phyloP scores from a whole-genome alignment of 1,140 invertebrate genomes.

The Saccostrea cuccullata region DNA sequence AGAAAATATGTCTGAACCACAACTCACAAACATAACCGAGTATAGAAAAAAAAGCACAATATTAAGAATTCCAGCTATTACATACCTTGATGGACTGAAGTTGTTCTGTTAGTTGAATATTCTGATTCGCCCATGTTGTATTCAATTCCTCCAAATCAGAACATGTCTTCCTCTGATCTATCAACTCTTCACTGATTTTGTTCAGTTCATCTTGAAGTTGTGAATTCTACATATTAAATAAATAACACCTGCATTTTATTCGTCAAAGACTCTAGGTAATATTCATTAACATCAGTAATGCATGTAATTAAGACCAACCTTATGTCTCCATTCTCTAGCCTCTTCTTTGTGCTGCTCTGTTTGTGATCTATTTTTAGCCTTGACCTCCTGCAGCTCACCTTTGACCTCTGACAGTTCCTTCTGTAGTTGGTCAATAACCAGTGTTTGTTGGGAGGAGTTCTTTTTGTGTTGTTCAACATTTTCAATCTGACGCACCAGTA shows the following conservation, averaged over 20 bases:
- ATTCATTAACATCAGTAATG: background rate
- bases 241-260: background rate
- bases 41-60: too few species aligned
- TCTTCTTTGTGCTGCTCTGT: background rate
- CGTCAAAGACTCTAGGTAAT: background rate
- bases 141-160: slow-evolving; percentile 48
- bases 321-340: slow-evolving; percentile 5
- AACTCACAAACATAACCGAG: background rate
- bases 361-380: slow-evolving; percentile 20
- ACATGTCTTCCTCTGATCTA: background rate
- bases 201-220: background rate
- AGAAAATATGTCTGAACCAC: background rate
- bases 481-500: background rate
- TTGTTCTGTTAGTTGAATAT: slow-evolving; percentile 40
- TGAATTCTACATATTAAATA: slow-evolving; percentile 7
- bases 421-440: slow-evolving; percentile 43
- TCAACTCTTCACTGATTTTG: slow-evolving; percentile 7
- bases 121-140: slow-evolving; percentile 54
- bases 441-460: slow-evolving; percentile 5
- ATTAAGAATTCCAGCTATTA: background rate
- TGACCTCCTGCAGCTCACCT: slow-evolving; percentile 43
- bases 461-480: slow-evolving; percentile 25
- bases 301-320: background rate
- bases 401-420: slow-evolving; percentile 41
- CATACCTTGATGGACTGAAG: slow-evolving; percentile 44